Base-by-base conservation (phyloP, 1,140 invertebrate genomes). In the Aporrectodea caliginosa region DNA sequence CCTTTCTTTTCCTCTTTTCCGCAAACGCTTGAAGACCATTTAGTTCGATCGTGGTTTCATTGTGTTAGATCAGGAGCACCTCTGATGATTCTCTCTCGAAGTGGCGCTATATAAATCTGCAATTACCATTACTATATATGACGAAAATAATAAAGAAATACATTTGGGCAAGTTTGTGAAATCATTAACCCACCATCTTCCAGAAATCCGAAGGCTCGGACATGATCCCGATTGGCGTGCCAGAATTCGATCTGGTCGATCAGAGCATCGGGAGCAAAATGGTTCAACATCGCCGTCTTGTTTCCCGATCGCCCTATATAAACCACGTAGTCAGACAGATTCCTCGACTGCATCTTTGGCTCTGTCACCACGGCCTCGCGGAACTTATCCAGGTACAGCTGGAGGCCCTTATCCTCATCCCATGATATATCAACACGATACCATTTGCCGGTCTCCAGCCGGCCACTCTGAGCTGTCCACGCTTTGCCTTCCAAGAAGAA, bases 201-300 rank as follows among this genome's bases (percentile, higher is more conserved):
- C 6, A 84, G 30, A n/a, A 78, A 72, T 12, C 73, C 71, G 69
- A 78, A 78, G 6, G 76, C 70, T n/a, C 31, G 27, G 33, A 81
- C 76, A 29, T 78, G 70, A 70, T 82, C 77, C n/a, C 79, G 30
- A 29, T 75, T 69, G 2, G 85, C 85, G 81, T 86, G 85, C 85
- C 85, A 87, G 73, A 84, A 86, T 72, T 85, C 84, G 0, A 88
- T 35, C 69, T 88, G 87, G 81, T 88, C 87, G 30, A 86, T 83
- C 35, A 82, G 73, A n/a, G 83, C 80, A 35, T 85, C 79, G 1
- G 84, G 81, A 1, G 1, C 74, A 14, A 27, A 35, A n/a, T 30
- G 16, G 0, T 27, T 29, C 34, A 31, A 22, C 1, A 16, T 33
- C 29, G 1, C 73, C 69, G 32, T 71, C 32, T n/a, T 16, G 27